phyloP scores from a whole-genome alignment of 2,888 invertebrate species.

The Macaria liturata region DNA sequence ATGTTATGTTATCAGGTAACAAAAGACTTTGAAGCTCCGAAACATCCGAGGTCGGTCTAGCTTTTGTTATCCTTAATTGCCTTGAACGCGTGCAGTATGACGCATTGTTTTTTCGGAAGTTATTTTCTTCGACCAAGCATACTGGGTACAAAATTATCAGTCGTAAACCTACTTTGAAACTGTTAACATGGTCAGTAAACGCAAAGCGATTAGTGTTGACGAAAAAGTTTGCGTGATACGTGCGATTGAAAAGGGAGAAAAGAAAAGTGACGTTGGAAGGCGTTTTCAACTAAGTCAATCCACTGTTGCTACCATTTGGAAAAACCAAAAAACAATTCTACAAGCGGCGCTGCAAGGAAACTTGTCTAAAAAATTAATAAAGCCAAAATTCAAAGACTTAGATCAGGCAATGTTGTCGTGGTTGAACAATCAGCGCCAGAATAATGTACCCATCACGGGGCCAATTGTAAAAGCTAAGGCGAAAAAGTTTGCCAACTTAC shows the following conservation, averaged over 20 bases:
- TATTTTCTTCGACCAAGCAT: too few species aligned
- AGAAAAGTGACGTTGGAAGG: neutral
- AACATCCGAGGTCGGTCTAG: too few species aligned
- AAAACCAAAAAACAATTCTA: constrained; percentile 1
- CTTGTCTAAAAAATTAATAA: constrained; percentile 1
- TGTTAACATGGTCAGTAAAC: too few species aligned
- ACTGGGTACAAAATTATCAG: too few species aligned
- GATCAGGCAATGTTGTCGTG: constrained; percentile 1
- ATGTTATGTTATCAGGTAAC: too few species aligned
- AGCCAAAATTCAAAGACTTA: constrained; percentile 1
- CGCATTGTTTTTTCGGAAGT: too few species aligned
- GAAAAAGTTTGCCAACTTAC: neutral
- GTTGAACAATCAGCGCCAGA: neutral
- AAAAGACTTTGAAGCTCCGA: too few species aligned
- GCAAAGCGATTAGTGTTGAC: constrained; percentile 1
- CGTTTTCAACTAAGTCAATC: neutral
- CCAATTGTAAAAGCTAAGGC: neutral
- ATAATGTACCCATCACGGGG: neutral
- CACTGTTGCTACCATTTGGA: constrained; percentile 2
- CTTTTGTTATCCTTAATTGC: too few species aligned
- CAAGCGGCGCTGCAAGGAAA: neutral
- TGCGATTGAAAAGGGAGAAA: neutral
- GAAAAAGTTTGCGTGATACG: neutral
- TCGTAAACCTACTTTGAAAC: too few species aligned
- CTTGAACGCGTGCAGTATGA: too few species aligned